Evolutionary conservation across 1,140 invertebrate genomes (phyloP), one percentile per base, ranked within the genome.

Genomic region (Drosophila asahinai): DNA sequence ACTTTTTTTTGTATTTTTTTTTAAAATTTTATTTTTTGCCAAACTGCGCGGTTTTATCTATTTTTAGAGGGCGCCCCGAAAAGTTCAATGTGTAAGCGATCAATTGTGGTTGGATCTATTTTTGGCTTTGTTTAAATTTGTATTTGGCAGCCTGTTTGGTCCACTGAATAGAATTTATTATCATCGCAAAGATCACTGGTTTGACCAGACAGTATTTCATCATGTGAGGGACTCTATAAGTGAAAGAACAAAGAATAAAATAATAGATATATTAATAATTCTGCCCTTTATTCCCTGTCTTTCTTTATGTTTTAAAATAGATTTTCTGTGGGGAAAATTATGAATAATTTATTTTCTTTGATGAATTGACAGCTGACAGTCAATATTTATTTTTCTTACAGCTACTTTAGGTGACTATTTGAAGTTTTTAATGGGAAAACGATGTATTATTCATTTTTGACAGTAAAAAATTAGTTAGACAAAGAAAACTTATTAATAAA

Each of bases 11-110:
- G 2, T 15, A 19, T 7, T 11, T 25, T 19, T 19, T 19, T 19
- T 19, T n/a, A n/a, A n/a, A 11, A 25, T n/a, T 40, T 22, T 22
- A 40, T 22, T 40, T 68, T 75, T 25, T n/a, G 59, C 12, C 67
- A 81, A 76, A 70, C 49, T 78, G 58, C 61, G 68, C 79, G 52
- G 66, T 83, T 78, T 62, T 42, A 43, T 45, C 62, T 87, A 87
- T 87, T 67, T 75, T 65, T 81, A 81, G 83, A 38, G n/a, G 9
- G n/a, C 22, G 36, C 49, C 48, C 73, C 19, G 30, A 65, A 80
- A 49, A 86, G 82, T 78, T 76, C 81, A 80, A 84, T 63, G 59
- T 77, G 78, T 84, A 86, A 74, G 60, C 68, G 63, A 84, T 74
- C 76, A 68, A 67, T 64, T 54, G 49, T 52, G 52, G 36, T 25